Evolutionary conservation across 2,888 invertebrate genomes (phyloP).

Genomic region (Ectemnius lituratus): DNA sequence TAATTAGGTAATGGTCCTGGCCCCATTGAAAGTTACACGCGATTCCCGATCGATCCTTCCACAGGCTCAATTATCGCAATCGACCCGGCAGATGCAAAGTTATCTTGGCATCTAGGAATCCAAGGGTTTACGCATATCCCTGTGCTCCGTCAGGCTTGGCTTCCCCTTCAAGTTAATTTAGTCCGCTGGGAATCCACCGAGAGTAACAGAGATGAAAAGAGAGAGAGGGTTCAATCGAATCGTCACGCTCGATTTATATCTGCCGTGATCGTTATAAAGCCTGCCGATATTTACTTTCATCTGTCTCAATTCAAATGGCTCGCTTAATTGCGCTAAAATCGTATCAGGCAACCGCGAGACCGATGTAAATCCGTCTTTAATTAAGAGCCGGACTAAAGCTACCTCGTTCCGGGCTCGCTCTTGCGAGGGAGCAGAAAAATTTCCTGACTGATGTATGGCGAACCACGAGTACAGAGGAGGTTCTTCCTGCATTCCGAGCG

Average conservation of each 20-base stretch:
- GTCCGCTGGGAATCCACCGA: slow-evolving; percentile 42
- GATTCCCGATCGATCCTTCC: slow-evolving; percentile 65
- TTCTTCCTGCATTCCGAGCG: no score
- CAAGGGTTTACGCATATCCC: slow-evolving; percentile 57
- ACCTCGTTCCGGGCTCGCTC: neutral
- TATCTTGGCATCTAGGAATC: slow-evolving; percentile 73
- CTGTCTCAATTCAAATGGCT: slow-evolving; percentile 51
- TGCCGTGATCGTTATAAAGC: slow-evolving; percentile 65
- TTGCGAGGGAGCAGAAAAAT: neutral
- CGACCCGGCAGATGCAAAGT: slow-evolving; percentile 73
- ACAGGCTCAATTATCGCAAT: slow-evolving; percentile 73
- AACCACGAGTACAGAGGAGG: no score
- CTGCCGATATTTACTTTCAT: slow-evolving; percentile 63
- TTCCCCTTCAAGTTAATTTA: slow-evolving; percentile 52
- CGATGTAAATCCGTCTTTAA: slow-evolving; percentile 33
- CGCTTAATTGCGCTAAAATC: slow-evolving; percentile 63
- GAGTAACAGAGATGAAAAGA: no score
- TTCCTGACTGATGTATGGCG: neutral
- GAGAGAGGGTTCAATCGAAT: slow-evolving; percentile 60
- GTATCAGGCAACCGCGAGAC: slow-evolving; percentile 33
- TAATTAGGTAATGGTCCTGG: slow-evolving; percentile 59
- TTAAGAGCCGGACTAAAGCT: slow-evolving; percentile 27
- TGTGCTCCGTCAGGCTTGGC: slow-evolving; percentile 27
- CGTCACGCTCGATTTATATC: slow-evolving; percentile 71
- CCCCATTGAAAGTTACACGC: slow-evolving; percentile 58